Evolutionary conservation across 2,113 vertebrate genomes (phyloP).

Genomic region (Muscicapa adusta): DNA sequence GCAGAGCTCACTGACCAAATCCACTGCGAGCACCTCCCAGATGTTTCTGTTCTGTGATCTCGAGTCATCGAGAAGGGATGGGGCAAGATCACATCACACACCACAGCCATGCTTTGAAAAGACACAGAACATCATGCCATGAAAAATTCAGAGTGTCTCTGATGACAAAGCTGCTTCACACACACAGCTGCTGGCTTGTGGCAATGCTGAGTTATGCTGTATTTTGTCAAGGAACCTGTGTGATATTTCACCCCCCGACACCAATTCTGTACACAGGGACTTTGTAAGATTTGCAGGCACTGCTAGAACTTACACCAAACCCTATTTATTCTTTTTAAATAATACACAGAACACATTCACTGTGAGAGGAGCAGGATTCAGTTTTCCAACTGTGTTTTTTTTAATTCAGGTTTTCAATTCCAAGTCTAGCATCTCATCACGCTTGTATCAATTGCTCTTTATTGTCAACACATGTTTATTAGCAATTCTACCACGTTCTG

Average conservation of each 20-base stretch:
- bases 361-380: background rate
- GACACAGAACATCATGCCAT: background rate
- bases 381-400: background rate
- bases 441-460: background rate
- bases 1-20: background rate
- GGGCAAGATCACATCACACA: background rate
- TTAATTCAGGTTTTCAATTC: background rate
- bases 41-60: fast-evolving
- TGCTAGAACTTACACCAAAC: background rate
- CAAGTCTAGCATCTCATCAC: background rate
- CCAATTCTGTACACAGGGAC: fast-evolving
- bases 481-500: background rate
- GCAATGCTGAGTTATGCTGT: background rate
- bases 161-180: background rate
- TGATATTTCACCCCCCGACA: background rate
- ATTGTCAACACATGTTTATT: background rate
- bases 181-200: background rate
- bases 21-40: background rate
- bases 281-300: background rate
- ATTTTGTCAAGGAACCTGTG: background rate
- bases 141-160: background rate
- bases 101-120: background rate
- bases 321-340: background rate
- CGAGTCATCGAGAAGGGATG: fast-evolving
- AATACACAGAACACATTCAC: background rate